Evolutionary conservation across 1,140 invertebrate genomes (phyloP), one percentile per base, ranked within the genome.

Genomic region (Drosophila nigromelanica): DNA sequence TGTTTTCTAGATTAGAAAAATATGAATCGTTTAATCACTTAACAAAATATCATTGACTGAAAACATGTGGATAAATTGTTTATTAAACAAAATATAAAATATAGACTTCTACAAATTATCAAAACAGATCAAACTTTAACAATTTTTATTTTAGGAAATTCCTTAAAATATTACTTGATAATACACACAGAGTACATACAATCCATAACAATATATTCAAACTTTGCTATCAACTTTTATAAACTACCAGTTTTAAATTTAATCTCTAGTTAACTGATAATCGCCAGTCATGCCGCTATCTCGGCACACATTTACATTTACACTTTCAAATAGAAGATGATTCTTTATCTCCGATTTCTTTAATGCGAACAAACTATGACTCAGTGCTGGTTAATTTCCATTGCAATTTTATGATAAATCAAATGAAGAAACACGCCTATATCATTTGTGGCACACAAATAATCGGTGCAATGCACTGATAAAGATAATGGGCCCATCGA

Each of bases 341-440:
- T 21, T n/a, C 18, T 52, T 52, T 63, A 33, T 40, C 63, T 45
- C n/a, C 8, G 33, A 55, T 33, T 7, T 33, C 6, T 33, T 33
- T 1, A 33, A 8, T 33, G 24, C 24, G 35, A 39, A 47, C 30
- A 42, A 14, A 37, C 11, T 35, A 30, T 63, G 60, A 50, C 40
- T 63, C 51, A 62, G 39, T 52, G 14, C 61, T 51, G 62, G 47
- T 66, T 66, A 43, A 66, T 58, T 72, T 66, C 69, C 62, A 72
- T 56, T 47, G 51, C 42, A 50, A 27, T 6, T 52, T 48, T 62
- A 54, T 51, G 30, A 39, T 35, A 48, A 2, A 54, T 54, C 42
- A 27, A 50, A 66, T 66, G 8, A 42, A 8, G 15, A 66, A 47
- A 73, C 63, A 48, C 50, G 12, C 42, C 51, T 39, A 35, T 59